These are phyloP conservation scores for Serilophus lunatus DNA, from an alignment of 2,113 vertebrate genomes.

Conservation along the genomic window DNA sequence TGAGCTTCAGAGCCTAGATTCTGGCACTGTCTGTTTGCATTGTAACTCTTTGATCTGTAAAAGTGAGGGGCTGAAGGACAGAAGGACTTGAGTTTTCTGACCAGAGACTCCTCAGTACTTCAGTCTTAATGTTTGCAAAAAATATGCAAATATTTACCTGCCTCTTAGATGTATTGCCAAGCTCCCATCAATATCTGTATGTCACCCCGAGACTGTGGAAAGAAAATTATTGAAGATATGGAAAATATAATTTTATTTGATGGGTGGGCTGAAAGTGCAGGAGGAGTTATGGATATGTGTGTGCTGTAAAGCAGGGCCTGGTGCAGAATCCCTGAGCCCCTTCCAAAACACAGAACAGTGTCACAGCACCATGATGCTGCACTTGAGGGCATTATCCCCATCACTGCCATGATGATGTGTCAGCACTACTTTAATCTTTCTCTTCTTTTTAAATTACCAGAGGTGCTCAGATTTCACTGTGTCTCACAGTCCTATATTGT, in stretches of 20 bases:
- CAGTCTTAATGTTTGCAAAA: background rate
- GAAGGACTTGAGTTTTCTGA: background rate
- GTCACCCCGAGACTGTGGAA: background rate
- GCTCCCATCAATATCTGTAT: background rate
- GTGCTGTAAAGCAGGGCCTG: background rate
- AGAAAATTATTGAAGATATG: background rate
- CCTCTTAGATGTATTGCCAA: background rate
- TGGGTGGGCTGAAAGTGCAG: background rate
- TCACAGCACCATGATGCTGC: background rate
- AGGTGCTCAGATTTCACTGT: background rate
- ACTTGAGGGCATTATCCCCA: background rate
- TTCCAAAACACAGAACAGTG: accelerated
- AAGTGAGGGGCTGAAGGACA: background rate
- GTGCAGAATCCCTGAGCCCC: background rate
- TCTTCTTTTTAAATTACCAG: background rate
- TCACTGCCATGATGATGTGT: background rate
- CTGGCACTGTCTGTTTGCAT: background rate
- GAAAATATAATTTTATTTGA: background rate
- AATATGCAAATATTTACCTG: background rate
- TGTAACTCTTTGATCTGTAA: background rate
- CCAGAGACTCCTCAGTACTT: background rate
- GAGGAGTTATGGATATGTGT: background rate
- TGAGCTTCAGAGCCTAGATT: background rate
- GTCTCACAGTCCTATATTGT: accelerated
- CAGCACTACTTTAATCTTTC: background rate